phyloP scores from a whole-genome alignment of 2,888 invertebrate species.

The Ormyrus labotus region DNA sequence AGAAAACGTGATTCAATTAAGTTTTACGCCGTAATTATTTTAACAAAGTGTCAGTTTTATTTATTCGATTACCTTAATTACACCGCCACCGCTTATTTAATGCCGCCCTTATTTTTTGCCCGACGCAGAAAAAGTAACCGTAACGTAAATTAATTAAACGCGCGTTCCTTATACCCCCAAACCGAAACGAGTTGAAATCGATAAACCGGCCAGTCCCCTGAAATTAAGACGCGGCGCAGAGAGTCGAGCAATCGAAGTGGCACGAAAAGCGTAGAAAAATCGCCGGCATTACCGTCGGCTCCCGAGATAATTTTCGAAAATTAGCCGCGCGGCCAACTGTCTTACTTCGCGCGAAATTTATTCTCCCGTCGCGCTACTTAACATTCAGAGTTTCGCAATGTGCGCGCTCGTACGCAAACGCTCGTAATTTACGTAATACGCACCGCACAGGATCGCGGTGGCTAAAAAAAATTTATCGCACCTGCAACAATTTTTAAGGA shows the following conservation, averaged over 20 bases:
- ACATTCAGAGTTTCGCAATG: slow-evolving; percentile 43
- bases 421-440: slow-evolving; percentile 34
- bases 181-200: no score
- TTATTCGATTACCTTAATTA: no score
- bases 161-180: no score
- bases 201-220: no score
- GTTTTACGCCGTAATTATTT: no score
- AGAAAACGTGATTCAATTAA: no score
- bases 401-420: not conserved
- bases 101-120: not conserved
- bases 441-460: not conserved
- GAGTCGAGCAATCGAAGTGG: not conserved
- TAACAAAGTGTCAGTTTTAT: no score
- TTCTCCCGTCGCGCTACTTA: slow-evolving; percentile 42
- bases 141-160: no score
- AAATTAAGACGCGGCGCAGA: not conserved
- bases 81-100: not conserved
- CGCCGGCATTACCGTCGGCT: no score
- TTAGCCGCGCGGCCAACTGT: slow-evolving; percentile 20
- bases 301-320: slow-evolving; percentile 38
- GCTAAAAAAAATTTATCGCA: slow-evolving; percentile 27
- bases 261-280: no score
- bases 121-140: no score
- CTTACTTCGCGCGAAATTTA: slow-evolving; percentile 35
- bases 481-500: not conserved